These are phyloP conservation scores for Microcebus ravelobensis DNA, from an alignment of 2,113 vertebrate genomes.

Conservation along the genomic window DNA sequence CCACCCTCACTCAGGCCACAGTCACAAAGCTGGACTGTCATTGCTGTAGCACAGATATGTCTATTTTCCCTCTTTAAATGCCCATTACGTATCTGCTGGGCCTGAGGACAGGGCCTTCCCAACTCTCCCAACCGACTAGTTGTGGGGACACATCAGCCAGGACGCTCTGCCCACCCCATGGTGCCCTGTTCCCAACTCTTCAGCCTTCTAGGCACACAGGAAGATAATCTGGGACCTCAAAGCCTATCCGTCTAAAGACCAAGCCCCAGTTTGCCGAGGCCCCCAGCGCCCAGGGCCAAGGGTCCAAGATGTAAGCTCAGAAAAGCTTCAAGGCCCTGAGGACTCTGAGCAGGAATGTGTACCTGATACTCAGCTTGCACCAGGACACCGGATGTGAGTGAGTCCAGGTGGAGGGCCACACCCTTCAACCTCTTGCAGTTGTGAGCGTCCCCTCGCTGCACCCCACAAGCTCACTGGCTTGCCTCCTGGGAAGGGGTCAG, in stretches of 20 bases:
- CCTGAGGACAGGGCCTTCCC: background rate
- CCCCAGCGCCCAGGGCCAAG: background rate
- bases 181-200: background rate
- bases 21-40: background rate
- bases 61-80: background rate
- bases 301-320: background rate
- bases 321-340: background rate
- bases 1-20: background rate
- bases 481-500: background rate
- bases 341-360: background rate
- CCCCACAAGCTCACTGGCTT: background rate
- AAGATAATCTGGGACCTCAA: background rate
- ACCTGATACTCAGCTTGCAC: background rate
- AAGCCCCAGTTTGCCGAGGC: background rate
- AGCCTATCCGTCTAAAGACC: background rate
- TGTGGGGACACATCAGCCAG: background rate
- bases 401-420: background rate
- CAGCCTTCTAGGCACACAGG: background rate
- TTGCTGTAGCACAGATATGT: background rate
- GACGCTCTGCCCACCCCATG: background rate
- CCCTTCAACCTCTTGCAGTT: background rate
- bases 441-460: background rate
- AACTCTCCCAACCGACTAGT: background rate
- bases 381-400: background rate
- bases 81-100: background rate